A percentile compares a stretch with the other conserved stretches of the same genome.
Conservation (phyloP, 2,113 vertebrate genomes). For the Chloroceryle aenea region DNA sequence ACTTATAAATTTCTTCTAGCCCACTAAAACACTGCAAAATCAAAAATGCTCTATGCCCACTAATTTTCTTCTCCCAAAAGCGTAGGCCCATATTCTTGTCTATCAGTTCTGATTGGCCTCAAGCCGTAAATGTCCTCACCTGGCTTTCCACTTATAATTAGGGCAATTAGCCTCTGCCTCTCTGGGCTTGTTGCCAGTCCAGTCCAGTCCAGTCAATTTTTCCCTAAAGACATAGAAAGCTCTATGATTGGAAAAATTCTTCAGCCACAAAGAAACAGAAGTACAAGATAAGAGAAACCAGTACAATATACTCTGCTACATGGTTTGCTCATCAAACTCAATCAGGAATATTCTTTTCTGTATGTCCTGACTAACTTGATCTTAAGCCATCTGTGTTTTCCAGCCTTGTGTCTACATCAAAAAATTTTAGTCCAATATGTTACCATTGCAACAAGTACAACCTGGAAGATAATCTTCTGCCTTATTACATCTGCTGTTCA, state of each 20-base stretch:
- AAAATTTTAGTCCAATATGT: not conserved
- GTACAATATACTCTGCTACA: not conserved
- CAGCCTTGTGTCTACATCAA: not conserved
- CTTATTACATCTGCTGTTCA: not conserved
- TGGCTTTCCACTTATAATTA: not conserved
- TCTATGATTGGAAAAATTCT: not conserved
- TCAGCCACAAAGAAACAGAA: not conserved
- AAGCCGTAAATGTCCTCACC: not conserved
- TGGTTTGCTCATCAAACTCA: rapidly evolving
- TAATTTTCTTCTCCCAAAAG: not conserved
- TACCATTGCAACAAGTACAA: not conserved
- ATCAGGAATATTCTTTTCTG: not conserved
- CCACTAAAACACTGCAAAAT: not conserved
- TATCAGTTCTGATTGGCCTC: not conserved
- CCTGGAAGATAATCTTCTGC: not conserved
- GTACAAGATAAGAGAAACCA: not conserved
- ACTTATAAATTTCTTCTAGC: not conserved
- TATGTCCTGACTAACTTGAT: not conserved
- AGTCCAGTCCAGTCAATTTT: not conserved
- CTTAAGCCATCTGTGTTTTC: not conserved
- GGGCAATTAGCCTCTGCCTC: not conserved
- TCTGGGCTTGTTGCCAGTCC: not conserved
- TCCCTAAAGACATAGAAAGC: not conserved
- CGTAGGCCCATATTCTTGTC: not conserved
- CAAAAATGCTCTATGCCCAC: not conserved